These are phyloP conservation scores for Mythimna impura DNA, from an alignment of 2,888 invertebrate genomes.

Conservation along the genomic window DNA sequence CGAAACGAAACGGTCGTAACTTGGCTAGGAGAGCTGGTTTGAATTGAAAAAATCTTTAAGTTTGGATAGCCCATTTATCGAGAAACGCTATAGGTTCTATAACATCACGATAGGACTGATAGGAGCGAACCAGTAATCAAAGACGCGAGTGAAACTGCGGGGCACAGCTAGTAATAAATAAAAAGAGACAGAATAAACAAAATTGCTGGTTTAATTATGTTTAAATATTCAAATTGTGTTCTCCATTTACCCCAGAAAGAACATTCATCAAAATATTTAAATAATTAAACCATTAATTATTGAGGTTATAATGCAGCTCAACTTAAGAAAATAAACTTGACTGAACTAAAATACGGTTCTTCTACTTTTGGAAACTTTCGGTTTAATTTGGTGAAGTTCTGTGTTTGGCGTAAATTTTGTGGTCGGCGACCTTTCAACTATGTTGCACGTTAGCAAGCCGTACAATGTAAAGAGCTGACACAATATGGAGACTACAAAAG, in stretches of 20 bases:
- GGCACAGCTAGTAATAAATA: constrained; percentile 27
- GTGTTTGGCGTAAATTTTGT: constrained; percentile 35
- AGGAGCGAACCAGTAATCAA: too few relatives aligned
- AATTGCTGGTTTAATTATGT: constrained; percentile 22
- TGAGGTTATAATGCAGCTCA: constrained; percentile 32
- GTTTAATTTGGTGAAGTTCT: constrained; percentile 51
- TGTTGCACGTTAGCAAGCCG: constrained; percentile 34
- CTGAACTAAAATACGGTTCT: constrained; percentile 34
- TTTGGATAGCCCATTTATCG: too few relatives aligned
- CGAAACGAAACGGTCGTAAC: too few relatives aligned
- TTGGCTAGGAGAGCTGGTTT: too few relatives aligned
- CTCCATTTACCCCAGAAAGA: constrained; percentile 10
- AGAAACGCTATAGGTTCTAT: too few relatives aligned
- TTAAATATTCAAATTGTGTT: constrained; percentile 41
- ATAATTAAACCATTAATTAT: constrained; percentile 57
- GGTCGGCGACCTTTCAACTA: constrained; percentile 53
- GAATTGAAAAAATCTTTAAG: too few relatives aligned
- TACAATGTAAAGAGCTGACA: constrained; percentile 18
- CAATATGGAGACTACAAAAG: constrained; percentile 37
- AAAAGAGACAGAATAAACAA: constrained; percentile 19
- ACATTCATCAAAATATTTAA: constrained; percentile 49
- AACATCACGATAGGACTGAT: too few relatives aligned
- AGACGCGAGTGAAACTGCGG: too few relatives aligned
- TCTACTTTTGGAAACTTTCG: constrained; percentile 46
- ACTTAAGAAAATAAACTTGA: constrained; percentile 44